phyloP scores from a whole-genome alignment of 2,113 vertebrate genomes.

The Recurvirostra avosetta region DNA sequence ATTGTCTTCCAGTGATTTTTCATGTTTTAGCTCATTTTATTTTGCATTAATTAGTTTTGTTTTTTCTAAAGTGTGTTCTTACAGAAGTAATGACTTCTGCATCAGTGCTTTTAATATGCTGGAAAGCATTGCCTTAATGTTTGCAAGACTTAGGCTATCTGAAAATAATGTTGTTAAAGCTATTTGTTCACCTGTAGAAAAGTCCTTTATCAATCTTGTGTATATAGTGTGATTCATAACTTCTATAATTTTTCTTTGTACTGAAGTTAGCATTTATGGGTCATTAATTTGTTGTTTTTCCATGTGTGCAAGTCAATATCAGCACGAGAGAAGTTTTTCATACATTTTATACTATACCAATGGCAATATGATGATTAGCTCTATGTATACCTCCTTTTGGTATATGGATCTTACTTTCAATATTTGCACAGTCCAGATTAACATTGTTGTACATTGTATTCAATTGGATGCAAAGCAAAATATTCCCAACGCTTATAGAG shows the following conservation, averaged over 20 bases:
- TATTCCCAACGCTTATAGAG: neutral
- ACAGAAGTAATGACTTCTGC: neutral
- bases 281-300: constrained; percentile 17
- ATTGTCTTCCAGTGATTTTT: neutral
- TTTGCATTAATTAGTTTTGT: neutral
- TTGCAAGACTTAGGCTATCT: neutral
- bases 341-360: neutral
- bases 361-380: neutral
- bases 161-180: neutral
- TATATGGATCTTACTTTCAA: neutral
- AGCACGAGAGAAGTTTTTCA: neutral
- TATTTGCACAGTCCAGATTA: neutral
- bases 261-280: neutral
- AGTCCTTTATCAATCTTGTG: neutral
- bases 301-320: neutral
- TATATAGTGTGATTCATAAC: neutral
- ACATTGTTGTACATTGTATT: neutral
- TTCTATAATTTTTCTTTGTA: neutral
- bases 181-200: neutral
- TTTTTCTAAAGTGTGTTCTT: neutral
- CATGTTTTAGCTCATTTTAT: neutral
- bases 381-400: neutral
- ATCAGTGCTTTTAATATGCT: neutral
- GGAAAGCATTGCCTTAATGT: neutral
- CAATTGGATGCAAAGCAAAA: neutral